Evolutionary conservation across 2,888 invertebrate species (phyloP).

Genomic region (Folsomia candida): DNA sequence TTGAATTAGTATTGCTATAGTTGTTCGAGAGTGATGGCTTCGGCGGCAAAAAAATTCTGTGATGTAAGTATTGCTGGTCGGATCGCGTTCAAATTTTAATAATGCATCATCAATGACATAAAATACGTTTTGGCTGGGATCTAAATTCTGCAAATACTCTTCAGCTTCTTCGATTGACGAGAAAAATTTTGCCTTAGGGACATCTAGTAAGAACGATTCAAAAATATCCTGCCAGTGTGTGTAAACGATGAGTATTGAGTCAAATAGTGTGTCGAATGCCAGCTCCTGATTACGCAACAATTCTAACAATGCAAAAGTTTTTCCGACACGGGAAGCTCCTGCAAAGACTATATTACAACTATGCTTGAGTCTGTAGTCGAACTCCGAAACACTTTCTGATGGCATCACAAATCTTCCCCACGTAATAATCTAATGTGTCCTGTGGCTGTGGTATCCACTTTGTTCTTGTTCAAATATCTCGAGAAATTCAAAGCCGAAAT

Average conservation of each 20-base stretch:
- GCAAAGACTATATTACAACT: not conserved
- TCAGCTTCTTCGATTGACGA: not conserved
- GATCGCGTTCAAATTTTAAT: not conserved
- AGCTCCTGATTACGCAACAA: not conserved
- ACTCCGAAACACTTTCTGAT: too few relatives aligned
- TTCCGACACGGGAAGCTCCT: not conserved
- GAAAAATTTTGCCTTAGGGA: not conserved
- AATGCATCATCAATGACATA: constrained; percentile 3
- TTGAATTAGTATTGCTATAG: not conserved
- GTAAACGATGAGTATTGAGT: not conserved
- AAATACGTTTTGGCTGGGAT: too few relatives aligned
- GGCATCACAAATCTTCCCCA: not conserved
- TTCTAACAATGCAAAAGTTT: not conserved
- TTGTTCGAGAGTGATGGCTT: not conserved
- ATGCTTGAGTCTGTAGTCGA: too few relatives aligned
- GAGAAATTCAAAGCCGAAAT: too few relatives aligned
- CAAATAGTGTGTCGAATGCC: too few relatives aligned
- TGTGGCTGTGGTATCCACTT: not conserved
- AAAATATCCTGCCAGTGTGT: constrained; percentile 6
- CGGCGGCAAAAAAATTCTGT: not conserved
- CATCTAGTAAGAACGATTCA: not conserved
- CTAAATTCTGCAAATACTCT: not conserved
- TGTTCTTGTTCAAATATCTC: not conserved
- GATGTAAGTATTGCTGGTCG: not conserved
- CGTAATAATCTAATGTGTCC: not conserved